A percentile compares a stretch with the other conserved stretches of the same genome.
Evolutionary conservation across 1,140 invertebrate genomes (phyloP).

Genomic region (Delia radicum): DNA sequence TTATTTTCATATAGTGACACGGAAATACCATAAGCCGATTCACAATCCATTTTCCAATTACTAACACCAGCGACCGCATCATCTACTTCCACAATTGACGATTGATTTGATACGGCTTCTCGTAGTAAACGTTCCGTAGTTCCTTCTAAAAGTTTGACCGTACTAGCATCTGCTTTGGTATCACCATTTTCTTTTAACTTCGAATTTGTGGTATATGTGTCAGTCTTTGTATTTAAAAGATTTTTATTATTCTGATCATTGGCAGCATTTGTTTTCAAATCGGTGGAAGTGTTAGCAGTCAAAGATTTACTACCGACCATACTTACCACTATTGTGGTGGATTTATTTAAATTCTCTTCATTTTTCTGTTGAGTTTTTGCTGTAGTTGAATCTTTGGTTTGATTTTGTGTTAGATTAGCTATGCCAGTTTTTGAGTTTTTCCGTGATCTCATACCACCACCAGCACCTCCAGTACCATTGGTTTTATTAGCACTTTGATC

Average conservation of each 20-base stretch:
- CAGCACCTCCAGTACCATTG: background rate
- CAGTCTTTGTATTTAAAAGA: conserved; percentile 36
- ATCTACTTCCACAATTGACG: conserved; percentile 6
- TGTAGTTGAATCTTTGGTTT: conserved; percentile 2
- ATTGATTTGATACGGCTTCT: conserved; percentile 49
- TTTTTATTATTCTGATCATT: conserved; percentile 52
- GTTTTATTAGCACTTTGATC: conserved; percentile 40
- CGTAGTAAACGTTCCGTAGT: conserved; percentile 42
- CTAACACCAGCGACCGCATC: conserved; percentile 64
- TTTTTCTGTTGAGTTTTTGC: conserved; percentile 3
- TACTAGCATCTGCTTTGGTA: background rate
- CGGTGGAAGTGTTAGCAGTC: background rate
- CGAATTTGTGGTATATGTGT: background rate
- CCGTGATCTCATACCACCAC: conserved; percentile 44
- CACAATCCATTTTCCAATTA: conserved; percentile 68
- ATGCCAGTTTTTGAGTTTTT: conserved; percentile 50
- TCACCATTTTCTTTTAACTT: background rate
- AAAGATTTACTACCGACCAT: conserved; percentile 36
- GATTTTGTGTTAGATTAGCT: conserved; percentile 30
- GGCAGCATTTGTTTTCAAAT: conserved; percentile 25
- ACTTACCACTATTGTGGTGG: conserved; percentile 48
- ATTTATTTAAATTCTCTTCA: conserved; percentile 32
- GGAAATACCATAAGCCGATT: conserved; percentile 69
- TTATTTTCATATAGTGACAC: conserved; percentile 79
- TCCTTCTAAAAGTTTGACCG: conserved; percentile 26